These are phyloP conservation scores for Cotesia congregata DNA, from an alignment of 2,888 invertebrate species.

Conservation along the genomic window DNA sequence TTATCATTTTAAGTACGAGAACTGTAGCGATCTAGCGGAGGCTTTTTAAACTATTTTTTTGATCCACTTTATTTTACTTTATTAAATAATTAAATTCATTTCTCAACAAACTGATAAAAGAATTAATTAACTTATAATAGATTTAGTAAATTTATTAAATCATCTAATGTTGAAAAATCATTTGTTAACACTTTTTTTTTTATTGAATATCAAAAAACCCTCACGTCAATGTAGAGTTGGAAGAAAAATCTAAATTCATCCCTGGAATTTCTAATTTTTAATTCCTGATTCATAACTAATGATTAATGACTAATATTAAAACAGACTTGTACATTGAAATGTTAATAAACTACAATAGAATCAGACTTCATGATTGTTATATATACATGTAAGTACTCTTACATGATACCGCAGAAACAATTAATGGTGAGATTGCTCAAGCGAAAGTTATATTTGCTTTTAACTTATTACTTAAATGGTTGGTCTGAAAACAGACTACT, in stretches of 20 bases:
- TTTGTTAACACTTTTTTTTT: too few relatives aligned
- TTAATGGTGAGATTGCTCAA: slow-evolving; percentile 19
- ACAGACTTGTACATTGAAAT: not conserved
- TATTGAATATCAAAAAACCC: too few relatives aligned
- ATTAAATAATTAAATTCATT: not conserved
- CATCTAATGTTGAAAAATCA: too few relatives aligned
- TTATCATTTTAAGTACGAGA: not conserved
- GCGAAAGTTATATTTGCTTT: slow-evolving; percentile 17
- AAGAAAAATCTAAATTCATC: too few relatives aligned
- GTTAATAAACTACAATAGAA: not conserved
- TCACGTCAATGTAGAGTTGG: too few relatives aligned
- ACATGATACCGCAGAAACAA: not conserved
- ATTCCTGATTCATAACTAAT: too few relatives aligned
- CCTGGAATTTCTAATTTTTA: too few relatives aligned
- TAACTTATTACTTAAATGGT: slow-evolving; percentile 15
- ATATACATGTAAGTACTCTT: not conserved
- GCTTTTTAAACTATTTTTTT: too few relatives aligned
- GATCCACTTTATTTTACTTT: too few relatives aligned
- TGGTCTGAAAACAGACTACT: not conserved
- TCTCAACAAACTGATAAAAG: not conserved
- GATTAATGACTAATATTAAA: not conserved
- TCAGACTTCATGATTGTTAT: not conserved
- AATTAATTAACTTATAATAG: not conserved
- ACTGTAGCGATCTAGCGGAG: too few relatives aligned
- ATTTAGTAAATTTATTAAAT: too few relatives aligned